A percentile compares a stretch with the other conserved stretches of the same genome.
Conservation (phyloP, 2,888 invertebrate genomes). For the Gari tellinella region DNA sequence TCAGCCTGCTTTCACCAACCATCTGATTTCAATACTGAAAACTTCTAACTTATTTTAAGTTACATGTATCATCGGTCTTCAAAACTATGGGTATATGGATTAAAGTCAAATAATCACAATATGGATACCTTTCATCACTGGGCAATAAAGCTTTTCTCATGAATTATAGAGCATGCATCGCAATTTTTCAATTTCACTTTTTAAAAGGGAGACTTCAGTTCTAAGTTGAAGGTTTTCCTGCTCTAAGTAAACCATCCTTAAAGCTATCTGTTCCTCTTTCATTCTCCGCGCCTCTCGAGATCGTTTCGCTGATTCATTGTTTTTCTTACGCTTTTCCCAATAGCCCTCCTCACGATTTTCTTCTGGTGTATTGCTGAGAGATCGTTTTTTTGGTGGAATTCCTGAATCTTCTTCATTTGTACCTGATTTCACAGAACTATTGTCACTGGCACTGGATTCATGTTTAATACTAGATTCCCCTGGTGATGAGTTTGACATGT, state of each 20-base stretch:
- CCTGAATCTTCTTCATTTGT: slow-evolving; percentile 42
- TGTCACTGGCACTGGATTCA: slow-evolving; percentile 45
- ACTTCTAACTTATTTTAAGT: no score
- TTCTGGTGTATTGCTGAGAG: slow-evolving; percentile 70
- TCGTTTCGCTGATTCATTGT: slow-evolving; percentile 84
- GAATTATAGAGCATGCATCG: slow-evolving; percentile 80
- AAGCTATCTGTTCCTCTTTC: slow-evolving; percentile 83
- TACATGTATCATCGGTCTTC: neutral
- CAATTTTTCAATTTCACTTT: slow-evolving; percentile 81
- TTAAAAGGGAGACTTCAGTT: slow-evolving; percentile 80
- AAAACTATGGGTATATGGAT: neutral
- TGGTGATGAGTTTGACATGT: slow-evolving; percentile 54
- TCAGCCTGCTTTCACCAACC: no score
- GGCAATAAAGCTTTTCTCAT: slow-evolving; percentile 20
- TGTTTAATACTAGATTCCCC: slow-evolving; percentile 50
- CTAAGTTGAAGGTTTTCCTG: slow-evolving; percentile 83
- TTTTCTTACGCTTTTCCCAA: slow-evolving; percentile 84
- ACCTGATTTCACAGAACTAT: slow-evolving; percentile 37
- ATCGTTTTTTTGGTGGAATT: slow-evolving; percentile 76
- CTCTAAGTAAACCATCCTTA: slow-evolving; percentile 81
- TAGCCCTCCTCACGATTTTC: slow-evolving; percentile 82
- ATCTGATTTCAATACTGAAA: no score
- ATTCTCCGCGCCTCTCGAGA: slow-evolving; percentile 83
- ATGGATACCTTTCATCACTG: neutral
- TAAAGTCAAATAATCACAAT: neutral